phyloP scores from a whole-genome alignment of 2,113 vertebrate species.

The Pygoscelis adeliae region DNA sequence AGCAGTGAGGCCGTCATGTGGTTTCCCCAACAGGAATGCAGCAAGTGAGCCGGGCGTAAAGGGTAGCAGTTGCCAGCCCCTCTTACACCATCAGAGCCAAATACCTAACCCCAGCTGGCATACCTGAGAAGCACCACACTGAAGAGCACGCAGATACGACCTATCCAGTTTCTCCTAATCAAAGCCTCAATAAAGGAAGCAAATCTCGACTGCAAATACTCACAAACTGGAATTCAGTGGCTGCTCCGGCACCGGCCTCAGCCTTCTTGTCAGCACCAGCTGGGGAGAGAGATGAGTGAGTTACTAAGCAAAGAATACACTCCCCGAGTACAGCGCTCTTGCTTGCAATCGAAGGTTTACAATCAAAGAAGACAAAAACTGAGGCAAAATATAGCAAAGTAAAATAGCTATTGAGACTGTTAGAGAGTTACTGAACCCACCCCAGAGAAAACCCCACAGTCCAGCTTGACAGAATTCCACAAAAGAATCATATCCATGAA shows the following conservation, averaged over 20 bases:
- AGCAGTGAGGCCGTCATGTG: neutral
- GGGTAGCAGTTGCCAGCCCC: neutral
- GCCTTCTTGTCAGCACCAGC: slow-evolving; percentile 98
- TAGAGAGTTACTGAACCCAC: neutral
- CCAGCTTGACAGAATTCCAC: neutral
- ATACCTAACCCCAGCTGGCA: neutral
- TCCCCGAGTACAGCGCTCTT: neutral
- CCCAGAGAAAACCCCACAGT: neutral
- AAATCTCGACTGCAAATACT: slow-evolving; percentile 69
- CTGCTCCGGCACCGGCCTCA: slow-evolving; percentile 95
- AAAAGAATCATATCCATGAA: neutral
- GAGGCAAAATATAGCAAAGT: neutral
- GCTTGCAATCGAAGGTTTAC: neutral
- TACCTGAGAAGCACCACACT: neutral
- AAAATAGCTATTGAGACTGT: fast-evolving
- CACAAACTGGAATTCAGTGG: slow-evolving; percentile 98
- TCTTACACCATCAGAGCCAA: neutral
- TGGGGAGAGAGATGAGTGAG: slow-evolving; percentile 43
- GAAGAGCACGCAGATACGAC: fast-evolving
- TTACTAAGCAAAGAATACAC: neutral
- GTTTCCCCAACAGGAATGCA: neutral
- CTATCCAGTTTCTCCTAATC: neutral
- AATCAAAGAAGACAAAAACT: neutral
- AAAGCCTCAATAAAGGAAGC: neutral
- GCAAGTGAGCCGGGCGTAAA: fast-evolving